Evolutionary conservation across 2,113 vertebrate genomes (phyloP).

Genomic region (human): DNA sequence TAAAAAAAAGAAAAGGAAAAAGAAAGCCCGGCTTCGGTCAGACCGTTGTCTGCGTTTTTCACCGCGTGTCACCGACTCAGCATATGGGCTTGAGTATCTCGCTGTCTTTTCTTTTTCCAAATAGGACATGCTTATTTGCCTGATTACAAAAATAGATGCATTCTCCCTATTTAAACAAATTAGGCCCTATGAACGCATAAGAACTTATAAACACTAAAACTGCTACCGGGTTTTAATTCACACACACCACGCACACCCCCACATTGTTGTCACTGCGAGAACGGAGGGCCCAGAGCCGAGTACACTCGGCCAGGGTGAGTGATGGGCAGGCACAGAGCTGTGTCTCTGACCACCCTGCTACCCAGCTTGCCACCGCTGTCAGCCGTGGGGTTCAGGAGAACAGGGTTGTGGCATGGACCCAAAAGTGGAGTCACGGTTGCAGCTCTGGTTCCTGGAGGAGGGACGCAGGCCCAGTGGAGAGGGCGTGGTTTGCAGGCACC

Average conservation of each 20-base stretch:
- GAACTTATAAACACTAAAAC: not conserved
- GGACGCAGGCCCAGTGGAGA: accelerated
- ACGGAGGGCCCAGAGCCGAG: not conserved
- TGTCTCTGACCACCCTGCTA: not conserved
- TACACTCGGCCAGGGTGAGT: not conserved
- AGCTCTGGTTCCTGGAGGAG: not conserved
- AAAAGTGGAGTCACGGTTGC: not conserved
- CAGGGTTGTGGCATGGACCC: no score
- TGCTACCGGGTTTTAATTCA: accelerated
- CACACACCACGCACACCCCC: not conserved
- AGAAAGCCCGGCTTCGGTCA: not conserved
- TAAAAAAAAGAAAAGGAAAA: no score
- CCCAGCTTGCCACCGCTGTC: not conserved
- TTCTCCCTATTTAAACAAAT: not conserved
- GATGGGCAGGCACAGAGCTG: not conserved
- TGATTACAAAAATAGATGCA: not conserved
- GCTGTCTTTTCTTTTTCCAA: not conserved
- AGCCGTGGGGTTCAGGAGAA: not conserved
- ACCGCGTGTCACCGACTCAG: not conserved
- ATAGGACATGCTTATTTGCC: not conserved
- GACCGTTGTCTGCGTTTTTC: not conserved
- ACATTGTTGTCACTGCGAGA: not conserved
- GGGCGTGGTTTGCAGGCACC: accelerated
- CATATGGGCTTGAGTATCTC: not conserved
- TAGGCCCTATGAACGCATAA: not conserved